phyloP scores from a whole-genome alignment of 2,888 invertebrate genomes.

The Odontocolon sp. region DNA sequence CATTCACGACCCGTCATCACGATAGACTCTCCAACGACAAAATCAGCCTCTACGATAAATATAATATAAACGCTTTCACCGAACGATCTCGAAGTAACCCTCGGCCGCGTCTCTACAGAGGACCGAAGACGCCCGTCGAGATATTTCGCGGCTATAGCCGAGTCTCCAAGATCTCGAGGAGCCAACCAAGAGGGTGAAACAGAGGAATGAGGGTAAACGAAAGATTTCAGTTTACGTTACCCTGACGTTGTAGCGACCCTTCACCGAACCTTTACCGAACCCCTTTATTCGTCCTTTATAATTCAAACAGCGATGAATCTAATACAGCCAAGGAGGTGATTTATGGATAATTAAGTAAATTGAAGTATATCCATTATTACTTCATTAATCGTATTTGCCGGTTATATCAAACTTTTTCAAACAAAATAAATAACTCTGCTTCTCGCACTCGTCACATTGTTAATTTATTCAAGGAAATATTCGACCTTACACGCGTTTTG shows the following conservation, averaged over 20 bases:
- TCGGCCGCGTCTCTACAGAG: slow-evolving; percentile 5
- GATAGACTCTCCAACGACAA: slow-evolving; percentile 18
- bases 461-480: slow-evolving; percentile 4
- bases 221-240: slow-evolving; percentile 8
- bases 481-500: not conserved
- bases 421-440: not conserved
- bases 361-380: slow-evolving; percentile 35
- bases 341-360: slow-evolving; percentile 53
- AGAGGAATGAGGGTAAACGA: not conserved
- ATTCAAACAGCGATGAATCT: slow-evolving; percentile 48
- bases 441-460: not conserved
- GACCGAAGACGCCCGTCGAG: slow-evolving; percentile 18
- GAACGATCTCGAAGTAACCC: slow-evolving; percentile 17
- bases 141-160: slow-evolving; percentile 28
- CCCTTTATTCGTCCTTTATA: slow-evolving; percentile 44
- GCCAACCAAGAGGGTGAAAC: not conserved
- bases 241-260: slow-evolving; percentile 16
- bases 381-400: slow-evolving; percentile 25
- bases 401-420: slow-evolving; percentile 6
- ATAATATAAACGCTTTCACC: slow-evolving; percentile 52
- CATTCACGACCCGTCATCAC: slow-evolving; percentile 52
- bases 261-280: not conserved
- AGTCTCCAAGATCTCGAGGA: slow-evolving; percentile 31
- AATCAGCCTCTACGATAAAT: slow-evolving; percentile 38
- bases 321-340: slow-evolving; percentile 43